Percentiles rank a stretch among this genome's conserved stretches.
These are phyloP conservation scores for Amorpha juglandis DNA, from an alignment of 2,888 invertebrate species.

Conservation along the genomic window DNA sequence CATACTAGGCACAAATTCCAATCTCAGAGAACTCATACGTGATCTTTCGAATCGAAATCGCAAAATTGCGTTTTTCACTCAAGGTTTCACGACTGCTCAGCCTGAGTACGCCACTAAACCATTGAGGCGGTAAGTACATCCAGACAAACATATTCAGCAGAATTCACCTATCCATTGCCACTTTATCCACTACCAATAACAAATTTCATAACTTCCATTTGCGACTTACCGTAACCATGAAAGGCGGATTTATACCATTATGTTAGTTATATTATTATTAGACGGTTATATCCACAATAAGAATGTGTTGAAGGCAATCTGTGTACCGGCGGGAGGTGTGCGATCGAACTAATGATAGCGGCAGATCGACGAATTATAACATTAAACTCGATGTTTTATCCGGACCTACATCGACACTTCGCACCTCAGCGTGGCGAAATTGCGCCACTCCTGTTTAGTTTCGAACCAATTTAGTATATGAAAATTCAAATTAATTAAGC, in stretches of 20 bases:
- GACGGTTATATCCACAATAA: constrained; percentile 65
- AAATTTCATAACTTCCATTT: constrained; percentile 6
- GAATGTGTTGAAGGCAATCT: constrained; percentile 72
- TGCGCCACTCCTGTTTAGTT: constrained; percentile 39
- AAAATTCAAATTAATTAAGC: constrained; percentile 19
- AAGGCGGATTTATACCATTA: too few relatives aligned
- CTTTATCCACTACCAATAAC: neutral
- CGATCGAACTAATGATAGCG: constrained; percentile 80
- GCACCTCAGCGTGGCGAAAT: constrained; percentile 63
- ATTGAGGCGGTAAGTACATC: too few relatives aligned
- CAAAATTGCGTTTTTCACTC: too few relatives aligned
- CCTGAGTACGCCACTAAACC: too few relatives aligned
- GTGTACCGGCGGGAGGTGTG: constrained; percentile 78
- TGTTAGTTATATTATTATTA: too few relatives aligned
- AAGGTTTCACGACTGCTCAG: too few relatives aligned
- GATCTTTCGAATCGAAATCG: too few relatives aligned
- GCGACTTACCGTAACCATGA: neutral
- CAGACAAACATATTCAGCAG: too few relatives aligned
- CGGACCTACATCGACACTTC: constrained; percentile 52
- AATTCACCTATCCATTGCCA: too few relatives aligned
- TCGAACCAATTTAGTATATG: constrained; percentile 16
- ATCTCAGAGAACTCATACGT: too few relatives aligned
- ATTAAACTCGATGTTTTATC: constrained; percentile 75
- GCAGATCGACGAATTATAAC: constrained; percentile 81
- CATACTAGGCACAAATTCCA: too few relatives aligned